A percentile compares a stretch with the other conserved stretches of the same genome.
Evolutionary conservation across 2,888 invertebrate genomes (phyloP).

Genomic region (Scelioninae gen. 2): DNA sequence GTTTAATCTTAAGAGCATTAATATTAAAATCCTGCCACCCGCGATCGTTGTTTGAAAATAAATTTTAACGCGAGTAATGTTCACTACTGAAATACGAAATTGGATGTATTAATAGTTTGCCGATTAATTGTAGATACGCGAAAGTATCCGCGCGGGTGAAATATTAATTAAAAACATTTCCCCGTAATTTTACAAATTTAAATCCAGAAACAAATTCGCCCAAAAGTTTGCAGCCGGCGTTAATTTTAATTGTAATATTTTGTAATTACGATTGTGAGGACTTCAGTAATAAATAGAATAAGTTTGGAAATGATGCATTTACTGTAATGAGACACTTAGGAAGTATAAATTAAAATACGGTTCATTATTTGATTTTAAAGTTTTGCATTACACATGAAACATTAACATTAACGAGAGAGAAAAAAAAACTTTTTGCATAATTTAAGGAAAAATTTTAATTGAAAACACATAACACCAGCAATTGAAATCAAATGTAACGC

Average conservation of each 20-base stretch:
- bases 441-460: not conserved
- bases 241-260: conserved; percentile 36
- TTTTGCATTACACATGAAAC: conserved; percentile 15
- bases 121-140: not conserved
- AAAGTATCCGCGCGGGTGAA: conserved; percentile 6
- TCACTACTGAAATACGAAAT: not conserved
- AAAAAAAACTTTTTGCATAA: conserved; percentile 6
- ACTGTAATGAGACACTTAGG: conserved; percentile 38
- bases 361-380: conserved; percentile 44
- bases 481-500: conserved; percentile 2
- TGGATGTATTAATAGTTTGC: not conserved
- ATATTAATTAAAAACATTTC: conserved; percentile 7
- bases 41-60: no score
- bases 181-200: not conserved
- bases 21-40: no score
- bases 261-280: conserved; percentile 26
- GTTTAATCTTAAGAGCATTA: no score
- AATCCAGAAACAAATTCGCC: not conserved
- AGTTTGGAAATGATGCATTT: conserved; percentile 24
- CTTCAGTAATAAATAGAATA: conserved; percentile 23
- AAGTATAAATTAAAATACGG: conserved; percentile 30
- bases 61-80: not conserved
- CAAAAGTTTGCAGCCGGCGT: conserved; percentile 19
- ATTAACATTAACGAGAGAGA: conserved; percentile 5
- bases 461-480: conserved; percentile 3